phyloP scores from a whole-genome alignment of 2,797 vertebrate genomes.

The Chelmon rostratus region DNA sequence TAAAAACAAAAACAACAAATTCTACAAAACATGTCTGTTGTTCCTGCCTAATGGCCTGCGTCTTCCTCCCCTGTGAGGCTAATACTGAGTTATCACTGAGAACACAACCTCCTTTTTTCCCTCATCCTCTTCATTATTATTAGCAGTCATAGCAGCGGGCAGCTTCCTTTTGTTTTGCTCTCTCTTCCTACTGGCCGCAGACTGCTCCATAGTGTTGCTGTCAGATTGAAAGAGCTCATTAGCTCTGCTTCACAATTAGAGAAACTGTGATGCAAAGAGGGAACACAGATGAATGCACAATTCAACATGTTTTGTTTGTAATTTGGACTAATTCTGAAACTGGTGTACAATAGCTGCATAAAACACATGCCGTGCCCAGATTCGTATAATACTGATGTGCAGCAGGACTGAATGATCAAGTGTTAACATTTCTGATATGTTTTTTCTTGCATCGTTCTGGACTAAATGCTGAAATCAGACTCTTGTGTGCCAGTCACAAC shows the following conservation, averaged over 20 bases:
- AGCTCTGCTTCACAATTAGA: not conserved
- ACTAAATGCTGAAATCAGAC: slow-evolving; percentile 27
- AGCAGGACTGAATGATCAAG: slow-evolving; percentile 7
- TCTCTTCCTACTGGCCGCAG: not conserved
- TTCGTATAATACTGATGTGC: not conserved
- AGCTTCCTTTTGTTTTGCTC: slow-evolving; percentile 14
- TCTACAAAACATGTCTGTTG: slow-evolving; percentile 15
- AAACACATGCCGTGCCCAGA: not conserved
- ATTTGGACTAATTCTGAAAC: slow-evolving; percentile 1
- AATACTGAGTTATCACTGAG: not conserved
- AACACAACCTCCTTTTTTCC: slow-evolving; percentile 1
- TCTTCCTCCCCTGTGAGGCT: slow-evolving; percentile 6
- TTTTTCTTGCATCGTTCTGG: not conserved
- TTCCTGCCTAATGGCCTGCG: not conserved
- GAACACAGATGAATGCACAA: not conserved
- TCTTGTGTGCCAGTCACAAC: slow-evolving; percentile 27
- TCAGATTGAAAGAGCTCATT: slow-evolving; percentile 4
- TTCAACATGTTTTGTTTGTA: slow-evolving; percentile 9
- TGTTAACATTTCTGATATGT: not conserved
- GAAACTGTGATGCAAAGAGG: not conserved
- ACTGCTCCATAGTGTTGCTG: slow-evolving; percentile 17
- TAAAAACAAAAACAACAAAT: slow-evolving; percentile 12
- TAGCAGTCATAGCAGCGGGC: not conserved
- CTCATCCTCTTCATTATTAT: slow-evolving; percentile 31
- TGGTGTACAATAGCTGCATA: not conserved